Evolutionary conservation across 2,113 vertebrate genomes (phyloP).

Genomic region (human): GRCh38 chr3:4549001-4549500

Average conservation of each 20-base stretch:
- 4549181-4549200: background rate
- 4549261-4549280: background rate
- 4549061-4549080: background rate
- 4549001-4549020: background rate
- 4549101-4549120: background rate
- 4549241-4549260: background rate
- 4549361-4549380: background rate
- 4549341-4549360: background rate
- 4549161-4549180: background rate
- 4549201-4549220: background rate
- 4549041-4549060: background rate
- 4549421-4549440: background rate
- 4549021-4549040: background rate
- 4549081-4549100: background rate
- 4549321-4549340: background rate
- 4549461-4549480: background rate
- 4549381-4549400: background rate
- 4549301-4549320: background rate
- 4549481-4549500: no score
- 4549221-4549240: background rate
- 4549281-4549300: background rate
- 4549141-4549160: background rate
- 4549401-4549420: background rate
- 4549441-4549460: background rate
- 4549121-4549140: background rate